phyloP scores from a whole-genome alignment of 2,113 vertebrate species.

The Nerophis lumbriciformis region DNA sequence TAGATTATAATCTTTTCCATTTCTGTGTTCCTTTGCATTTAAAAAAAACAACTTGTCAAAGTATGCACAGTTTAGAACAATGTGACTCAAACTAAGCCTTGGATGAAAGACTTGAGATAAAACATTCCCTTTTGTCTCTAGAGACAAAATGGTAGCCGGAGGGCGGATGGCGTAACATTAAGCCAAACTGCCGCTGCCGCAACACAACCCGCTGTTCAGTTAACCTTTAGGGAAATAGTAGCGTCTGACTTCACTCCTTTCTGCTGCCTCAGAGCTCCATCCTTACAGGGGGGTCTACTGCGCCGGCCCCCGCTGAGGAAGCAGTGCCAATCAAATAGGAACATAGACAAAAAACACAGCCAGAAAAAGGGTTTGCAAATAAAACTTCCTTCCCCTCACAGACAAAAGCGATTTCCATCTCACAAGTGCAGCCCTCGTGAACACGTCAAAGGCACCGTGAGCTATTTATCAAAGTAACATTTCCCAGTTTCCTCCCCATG shows the following conservation, averaged over 20 bases:
- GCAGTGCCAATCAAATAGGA: constrained; percentile 49
- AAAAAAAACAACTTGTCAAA: constrained; percentile 16
- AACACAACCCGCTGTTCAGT: constrained; percentile 56
- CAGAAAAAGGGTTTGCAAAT: constrained; percentile 6
- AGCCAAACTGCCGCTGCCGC: constrained; percentile 49
- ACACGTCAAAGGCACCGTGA: constrained; percentile 35
- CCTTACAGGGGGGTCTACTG: constrained; percentile 36
- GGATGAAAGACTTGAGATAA: constrained; percentile 57
- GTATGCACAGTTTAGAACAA: constrained; percentile 28
- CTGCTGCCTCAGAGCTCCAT: constrained; percentile 39
- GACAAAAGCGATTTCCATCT: constrained; percentile 38
- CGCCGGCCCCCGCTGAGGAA: constrained; percentile 30
- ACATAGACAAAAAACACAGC: not conserved
- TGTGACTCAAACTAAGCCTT: constrained; percentile 43
- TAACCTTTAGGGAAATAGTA: constrained; percentile 56
- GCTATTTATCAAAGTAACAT: constrained; percentile 38
- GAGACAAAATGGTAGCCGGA: constrained; percentile 51
- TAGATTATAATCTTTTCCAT: constrained; percentile 3
- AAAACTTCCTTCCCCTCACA: constrained; percentile 2
- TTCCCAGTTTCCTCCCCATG: constrained; percentile 16
- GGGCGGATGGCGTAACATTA: constrained; percentile 60
- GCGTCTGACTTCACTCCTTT: constrained; percentile 48
- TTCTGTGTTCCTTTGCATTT: not conserved
- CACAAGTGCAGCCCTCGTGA: constrained; percentile 6
- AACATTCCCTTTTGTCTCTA: constrained; percentile 39